A percentile compares a stretch with the other conserved stretches of the same genome.
Evolutionary conservation across 2,888 invertebrate genomes (phyloP).

Genomic region (Xestobium rufovillosum): DNA sequence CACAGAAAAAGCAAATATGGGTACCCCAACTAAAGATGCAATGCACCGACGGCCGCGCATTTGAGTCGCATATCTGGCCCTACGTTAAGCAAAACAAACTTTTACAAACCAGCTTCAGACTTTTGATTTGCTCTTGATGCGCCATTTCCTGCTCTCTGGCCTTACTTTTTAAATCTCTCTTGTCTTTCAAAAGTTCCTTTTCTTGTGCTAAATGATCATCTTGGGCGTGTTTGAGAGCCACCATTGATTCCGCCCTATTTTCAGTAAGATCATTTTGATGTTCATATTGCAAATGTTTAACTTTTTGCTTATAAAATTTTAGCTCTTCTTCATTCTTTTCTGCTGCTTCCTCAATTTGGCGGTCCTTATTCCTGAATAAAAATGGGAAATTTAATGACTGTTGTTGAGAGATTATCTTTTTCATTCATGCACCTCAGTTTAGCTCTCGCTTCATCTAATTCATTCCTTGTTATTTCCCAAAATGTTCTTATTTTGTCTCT

Average conservation of each 20-base stretch:
- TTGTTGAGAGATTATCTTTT: background rate
- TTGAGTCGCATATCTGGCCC: too few species aligned
- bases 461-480: slow-evolving; percentile 91
- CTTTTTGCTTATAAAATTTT: slow-evolving; percentile 85
- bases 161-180: slow-evolving; percentile 57
- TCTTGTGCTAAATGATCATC: slow-evolving; percentile 76
- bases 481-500: slow-evolving; percentile 89
- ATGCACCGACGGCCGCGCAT: too few species aligned
- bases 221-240: slow-evolving; percentile 73
- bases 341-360: slow-evolving; percentile 80
- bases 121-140: slow-evolving; percentile 64
- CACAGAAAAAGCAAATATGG: too few species aligned
- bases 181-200: slow-evolving; percentile 66
- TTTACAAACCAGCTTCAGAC: slow-evolving; percentile 55
- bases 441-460: slow-evolving; percentile 77
- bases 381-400: slow-evolving; percentile 2
- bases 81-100: slow-evolving; percentile 5
- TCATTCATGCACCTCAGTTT: slow-evolving; percentile 46
- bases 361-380: slow-evolving; percentile 59
- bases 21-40: too few species aligned
- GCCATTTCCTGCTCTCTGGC: slow-evolving; percentile 62
- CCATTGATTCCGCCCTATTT: slow-evolving; percentile 75
- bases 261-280: slow-evolving; percentile 81
- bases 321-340: slow-evolving; percentile 83
- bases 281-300: slow-evolving; percentile 87